phyloP scores from a whole-genome alignment of 2,113 vertebrate species.

The Apaloderma vittatum region DNA sequence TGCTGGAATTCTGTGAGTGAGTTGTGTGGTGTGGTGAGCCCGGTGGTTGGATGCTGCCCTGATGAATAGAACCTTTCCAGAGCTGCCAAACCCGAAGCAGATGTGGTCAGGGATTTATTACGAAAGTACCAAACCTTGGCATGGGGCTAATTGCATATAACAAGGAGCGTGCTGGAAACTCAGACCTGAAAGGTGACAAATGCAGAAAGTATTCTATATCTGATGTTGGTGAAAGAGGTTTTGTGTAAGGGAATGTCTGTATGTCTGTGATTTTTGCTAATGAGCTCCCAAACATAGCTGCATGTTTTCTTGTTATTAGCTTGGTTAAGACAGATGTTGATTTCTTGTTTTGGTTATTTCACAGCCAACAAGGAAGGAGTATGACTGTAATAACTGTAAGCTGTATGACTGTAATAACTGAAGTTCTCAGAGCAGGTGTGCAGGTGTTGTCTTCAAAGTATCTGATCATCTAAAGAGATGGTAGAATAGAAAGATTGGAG shows the following conservation, averaged over 20 bases:
- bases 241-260: constrained; percentile 78
- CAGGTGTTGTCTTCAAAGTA: neutral
- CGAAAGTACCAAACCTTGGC: constrained; percentile 82
- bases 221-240: constrained; percentile 79
- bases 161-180: constrained; percentile 81
- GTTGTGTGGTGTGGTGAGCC: constrained; percentile 69
- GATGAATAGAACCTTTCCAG: constrained; percentile 85
- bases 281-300: constrained; percentile 44
- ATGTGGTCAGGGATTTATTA: constrained; percentile 86
- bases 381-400: neutral
- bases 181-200: constrained; percentile 81
- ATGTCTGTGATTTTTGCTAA: constrained; percentile 78
- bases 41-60: constrained; percentile 73
- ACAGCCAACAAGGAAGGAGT: neutral
- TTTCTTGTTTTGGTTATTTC: constrained; percentile 34
- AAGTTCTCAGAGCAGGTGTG: neutral
- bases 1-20: constrained; percentile 77
- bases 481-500: neutral
- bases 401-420: neutral
- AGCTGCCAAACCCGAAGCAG: constrained; percentile 81
- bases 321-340: neutral
- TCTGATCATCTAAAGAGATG: neutral
- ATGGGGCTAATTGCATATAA: constrained; percentile 82
- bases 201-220: constrained; percentile 80
- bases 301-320: constrained; percentile 18